phyloP scores from a whole-genome alignment of 2,888 invertebrate genomes.

The Phasia obesa region DNA sequence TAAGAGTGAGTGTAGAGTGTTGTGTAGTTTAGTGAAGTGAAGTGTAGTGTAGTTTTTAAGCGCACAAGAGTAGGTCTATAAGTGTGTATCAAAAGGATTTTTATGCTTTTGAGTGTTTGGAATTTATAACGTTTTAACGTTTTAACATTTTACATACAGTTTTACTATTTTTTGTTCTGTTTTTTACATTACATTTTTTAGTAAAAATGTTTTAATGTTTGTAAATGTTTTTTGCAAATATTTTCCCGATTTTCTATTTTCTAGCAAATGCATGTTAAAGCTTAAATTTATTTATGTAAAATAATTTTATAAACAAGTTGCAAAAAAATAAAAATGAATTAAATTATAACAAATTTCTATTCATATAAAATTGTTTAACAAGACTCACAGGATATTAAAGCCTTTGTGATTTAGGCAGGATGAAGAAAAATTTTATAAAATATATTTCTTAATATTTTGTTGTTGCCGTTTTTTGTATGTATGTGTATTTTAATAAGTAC shows the following conservation, averaged over 20 bases:
- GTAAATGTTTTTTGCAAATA: not conserved
- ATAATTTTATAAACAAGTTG: no score
- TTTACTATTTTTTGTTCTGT: not conserved
- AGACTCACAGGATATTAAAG: slow-evolving; percentile 32
- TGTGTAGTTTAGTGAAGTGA: slow-evolving; percentile 20
- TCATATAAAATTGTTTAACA: slow-evolving; percentile 37
- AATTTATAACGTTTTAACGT: slow-evolving; percentile 68
- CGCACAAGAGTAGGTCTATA: slow-evolving; percentile 14
- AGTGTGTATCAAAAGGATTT: slow-evolving; percentile 42
- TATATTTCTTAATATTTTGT: not conserved
- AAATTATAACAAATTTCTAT: slow-evolving; percentile 1
- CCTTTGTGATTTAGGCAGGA: not conserved
- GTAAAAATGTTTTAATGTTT: not conserved
- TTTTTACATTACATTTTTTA: no score
- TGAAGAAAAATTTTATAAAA: not conserved
- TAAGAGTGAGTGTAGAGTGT: not conserved
- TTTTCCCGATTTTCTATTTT: no score
- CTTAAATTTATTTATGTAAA: slow-evolving; percentile 48
- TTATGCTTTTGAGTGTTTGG: slow-evolving; percentile 56
- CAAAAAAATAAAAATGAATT: not conserved
- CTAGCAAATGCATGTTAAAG: slow-evolving; percentile 11
- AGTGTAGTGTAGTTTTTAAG: slow-evolving; percentile 50
- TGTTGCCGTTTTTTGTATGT: not conserved
- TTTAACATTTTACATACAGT: slow-evolving; percentile 43
- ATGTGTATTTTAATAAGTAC: no score